Evolutionary conservation across 2,888 invertebrate species (phyloP).

Genomic region (Cerastis rubricosa): DNA sequence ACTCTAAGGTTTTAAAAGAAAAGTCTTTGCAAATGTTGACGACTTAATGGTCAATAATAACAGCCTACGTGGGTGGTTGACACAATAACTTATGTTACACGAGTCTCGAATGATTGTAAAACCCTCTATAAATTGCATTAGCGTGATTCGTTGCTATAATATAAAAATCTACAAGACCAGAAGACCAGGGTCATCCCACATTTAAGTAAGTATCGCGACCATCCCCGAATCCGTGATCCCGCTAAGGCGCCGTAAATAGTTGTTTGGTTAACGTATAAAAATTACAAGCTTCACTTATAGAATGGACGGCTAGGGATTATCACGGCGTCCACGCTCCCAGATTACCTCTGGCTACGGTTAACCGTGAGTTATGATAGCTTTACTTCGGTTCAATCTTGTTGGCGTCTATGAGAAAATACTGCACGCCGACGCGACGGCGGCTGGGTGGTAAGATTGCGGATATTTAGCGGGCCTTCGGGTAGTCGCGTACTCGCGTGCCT

Average conservation of each 20-base stretch:
- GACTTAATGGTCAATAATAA: neutral
- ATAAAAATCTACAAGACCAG: neutral
- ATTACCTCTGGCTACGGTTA: slow-evolving; percentile 87
- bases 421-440: slow-evolving; percentile 78
- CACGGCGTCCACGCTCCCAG: slow-evolving; percentile 82
- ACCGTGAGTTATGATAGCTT: slow-evolving; percentile 89
- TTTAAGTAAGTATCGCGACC: slow-evolving; percentile 21
- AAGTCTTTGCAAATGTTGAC: neutral
- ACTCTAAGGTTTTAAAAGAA: neutral
- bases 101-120: neutral
- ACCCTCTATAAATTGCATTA: neutral
- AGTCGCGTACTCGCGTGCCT: slow-evolving; percentile 33
- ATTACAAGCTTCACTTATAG: slow-evolving; percentile 80
- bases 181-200: neutral
- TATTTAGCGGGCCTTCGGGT: slow-evolving; percentile 70
- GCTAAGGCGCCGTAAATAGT: slow-evolving; percentile 62
- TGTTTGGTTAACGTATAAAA: slow-evolving; percentile 77
- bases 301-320: slow-evolving; percentile 85
- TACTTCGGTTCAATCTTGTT: slow-evolving; percentile 87
- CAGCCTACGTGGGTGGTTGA: neutral
- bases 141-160: neutral
- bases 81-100: neutral
- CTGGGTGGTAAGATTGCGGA: slow-evolving; percentile 78
- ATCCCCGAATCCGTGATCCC: slow-evolving; percentile 38
- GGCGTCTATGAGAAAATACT: slow-evolving; percentile 89